These are phyloP conservation scores for Cotesia congregata DNA, from an alignment of 2,888 invertebrate species.

Conservation along the genomic window DNA sequence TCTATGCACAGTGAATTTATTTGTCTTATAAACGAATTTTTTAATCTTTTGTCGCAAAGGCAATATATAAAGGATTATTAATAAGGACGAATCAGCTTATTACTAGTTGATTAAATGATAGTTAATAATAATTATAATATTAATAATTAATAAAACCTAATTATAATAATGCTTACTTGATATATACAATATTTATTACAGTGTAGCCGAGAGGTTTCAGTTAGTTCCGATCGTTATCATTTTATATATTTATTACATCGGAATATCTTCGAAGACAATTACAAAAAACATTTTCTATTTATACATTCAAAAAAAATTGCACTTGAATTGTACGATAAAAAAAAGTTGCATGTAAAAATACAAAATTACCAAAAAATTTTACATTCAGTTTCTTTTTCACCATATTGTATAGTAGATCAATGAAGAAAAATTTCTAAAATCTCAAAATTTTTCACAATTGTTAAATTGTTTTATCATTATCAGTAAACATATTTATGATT, in stretches of 20 bases:
- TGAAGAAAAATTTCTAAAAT: conserved; percentile 46
- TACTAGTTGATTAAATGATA: conserved; percentile 51
- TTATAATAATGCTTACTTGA: conserved; percentile 60
- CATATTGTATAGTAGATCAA: conserved; percentile 26
- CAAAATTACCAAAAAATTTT: conserved; percentile 8
- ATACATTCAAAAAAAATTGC: conserved; percentile 45
- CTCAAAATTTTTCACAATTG: conserved; percentile 48
- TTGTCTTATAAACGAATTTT: conserved; percentile 44
- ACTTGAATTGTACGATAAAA: conserved; percentile 35
- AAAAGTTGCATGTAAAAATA: conserved; percentile 31
- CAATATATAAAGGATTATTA: conserved; percentile 57
- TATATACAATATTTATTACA: conserved; percentile 64
- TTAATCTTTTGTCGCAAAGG: conserved; percentile 54
- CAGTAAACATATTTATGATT: too few relatives aligned
- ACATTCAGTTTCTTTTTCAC: neutral
- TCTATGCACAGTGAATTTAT: conserved; percentile 46
- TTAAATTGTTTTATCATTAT: conserved; percentile 45
- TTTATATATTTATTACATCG: conserved; percentile 34
- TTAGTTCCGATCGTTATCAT: conserved; percentile 18
- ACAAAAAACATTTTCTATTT: conserved; percentile 43
- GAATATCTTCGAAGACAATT: conserved; percentile 42
- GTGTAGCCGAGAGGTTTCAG: conserved; percentile 59
- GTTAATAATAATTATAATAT: conserved; percentile 47
- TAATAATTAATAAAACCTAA: conserved; percentile 60
- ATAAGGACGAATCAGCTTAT: conserved; percentile 57